Percentiles rank a stretch among this genome's conserved stretches.
Evolutionary conservation across 1,140 invertebrate genomes (phyloP).

Genomic region (Plectrocnemia conspersa): DNA sequence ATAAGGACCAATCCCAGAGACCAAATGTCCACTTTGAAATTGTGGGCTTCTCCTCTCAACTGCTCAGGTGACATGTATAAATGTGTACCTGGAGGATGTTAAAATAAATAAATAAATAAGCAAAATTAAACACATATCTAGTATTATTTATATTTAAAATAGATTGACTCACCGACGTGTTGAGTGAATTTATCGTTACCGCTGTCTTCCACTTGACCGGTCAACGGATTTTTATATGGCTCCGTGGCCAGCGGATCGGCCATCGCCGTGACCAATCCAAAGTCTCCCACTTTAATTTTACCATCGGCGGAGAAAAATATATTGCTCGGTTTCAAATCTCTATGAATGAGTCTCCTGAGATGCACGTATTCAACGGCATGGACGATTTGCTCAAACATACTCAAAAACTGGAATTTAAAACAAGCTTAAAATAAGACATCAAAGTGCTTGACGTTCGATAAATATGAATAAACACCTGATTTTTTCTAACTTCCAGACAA

Average conservation of each 20-base stretch:
- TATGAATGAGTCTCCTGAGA: constrained; percentile 82
- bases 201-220: constrained; percentile 22
- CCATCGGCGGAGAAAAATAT: constrained; percentile 91
- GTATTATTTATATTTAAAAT: constrained; percentile 4
- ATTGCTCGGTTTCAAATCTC: constrained; percentile 95
- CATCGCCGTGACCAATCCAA: constrained; percentile 89
- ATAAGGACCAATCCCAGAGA: constrained; percentile 91
- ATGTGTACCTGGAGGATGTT: constrained; percentile 64
- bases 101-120: constrained; percentile 2
- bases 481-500: constrained; percentile 40
- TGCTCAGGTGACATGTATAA: constrained; percentile 98
- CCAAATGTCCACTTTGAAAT: constrained; percentile 96
- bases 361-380: constrained; percentile 95
- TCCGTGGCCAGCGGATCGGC: constrained; percentile 47
- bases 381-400: constrained; percentile 89
- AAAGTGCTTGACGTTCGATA: neutral
- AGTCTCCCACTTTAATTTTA: constrained; percentile 92
- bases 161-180: constrained; percentile 52
- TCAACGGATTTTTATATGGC: constrained; percentile 37
- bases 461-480: constrained; percentile 39
- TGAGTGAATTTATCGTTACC: constrained; percentile 49
- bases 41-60: constrained; percentile 69
- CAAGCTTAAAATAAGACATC: neutral
- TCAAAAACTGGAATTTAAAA: constrained; percentile 51
- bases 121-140: neutral